phyloP scores from a whole-genome alignment of 2,113 vertebrate genomes.

The Microcebus ravelobensis region DNA sequence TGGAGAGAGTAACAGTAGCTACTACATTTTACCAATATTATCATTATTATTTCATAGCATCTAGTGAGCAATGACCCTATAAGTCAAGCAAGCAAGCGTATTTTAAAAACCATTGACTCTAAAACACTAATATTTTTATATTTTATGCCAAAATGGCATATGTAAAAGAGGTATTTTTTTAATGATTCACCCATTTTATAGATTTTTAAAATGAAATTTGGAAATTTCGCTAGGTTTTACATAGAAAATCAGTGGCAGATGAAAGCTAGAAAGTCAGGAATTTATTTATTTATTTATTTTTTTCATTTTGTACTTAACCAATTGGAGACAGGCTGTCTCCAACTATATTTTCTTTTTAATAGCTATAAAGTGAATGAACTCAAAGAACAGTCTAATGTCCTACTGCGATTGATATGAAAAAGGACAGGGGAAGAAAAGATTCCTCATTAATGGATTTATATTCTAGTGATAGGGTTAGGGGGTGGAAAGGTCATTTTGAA shows the following conservation, averaged over 20 bases:
- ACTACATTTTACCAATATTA: background rate
- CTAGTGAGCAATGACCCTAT: background rate
- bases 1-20: background rate
- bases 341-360: slow-evolving; percentile 73
- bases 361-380: slow-evolving; percentile 71
- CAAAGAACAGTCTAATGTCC: slow-evolving; percentile 50
- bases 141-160: background rate
- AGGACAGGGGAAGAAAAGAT: slow-evolving; percentile 67
- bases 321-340: slow-evolving; percentile 72
- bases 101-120: background rate
- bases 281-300: slow-evolving; percentile 60
- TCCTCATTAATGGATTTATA: slow-evolving; percentile 79
- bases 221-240: background rate
- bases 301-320: slow-evolving; percentile 27
- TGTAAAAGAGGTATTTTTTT: background rate
- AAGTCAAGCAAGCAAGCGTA: background rate
- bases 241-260: background rate
- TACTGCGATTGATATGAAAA: slow-evolving; percentile 69
- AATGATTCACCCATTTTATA: slow-evolving; percentile 25
- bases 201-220: background rate
- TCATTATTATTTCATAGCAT: background rate
- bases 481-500: slow-evolving; percentile 67
- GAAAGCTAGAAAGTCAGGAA: slow-evolving; percentile 57
- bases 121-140: background rate
- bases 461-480: slow-evolving; percentile 49